These are phyloP conservation scores for Puffinus mauretanicus DNA, from an alignment of 2,113 vertebrate genomes.

Conservation along the genomic window DNA sequence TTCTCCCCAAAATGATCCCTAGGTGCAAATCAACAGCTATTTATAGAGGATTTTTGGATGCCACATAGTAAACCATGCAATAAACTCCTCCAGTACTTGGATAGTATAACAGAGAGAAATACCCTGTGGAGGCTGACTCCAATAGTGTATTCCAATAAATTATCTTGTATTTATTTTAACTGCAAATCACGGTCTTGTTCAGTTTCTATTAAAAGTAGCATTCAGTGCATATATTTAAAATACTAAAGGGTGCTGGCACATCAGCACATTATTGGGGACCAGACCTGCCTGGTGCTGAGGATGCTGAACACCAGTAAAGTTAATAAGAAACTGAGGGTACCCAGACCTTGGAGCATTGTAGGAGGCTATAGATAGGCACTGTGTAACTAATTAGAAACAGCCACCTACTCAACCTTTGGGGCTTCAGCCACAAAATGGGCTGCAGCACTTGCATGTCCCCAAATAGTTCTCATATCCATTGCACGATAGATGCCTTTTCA, in stretches of 20 bases:
- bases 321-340: neutral
- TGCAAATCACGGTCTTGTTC: neutral
- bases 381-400: neutral
- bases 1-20: neutral
- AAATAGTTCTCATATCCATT: neutral
- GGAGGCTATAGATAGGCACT: neutral
- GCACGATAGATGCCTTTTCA: neutral
- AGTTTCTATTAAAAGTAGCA: neutral
- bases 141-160: neutral
- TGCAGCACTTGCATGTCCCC: neutral
- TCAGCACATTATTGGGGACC: neutral
- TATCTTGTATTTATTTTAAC: neutral
- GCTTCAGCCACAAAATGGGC: neutral
- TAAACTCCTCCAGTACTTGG: neutral
- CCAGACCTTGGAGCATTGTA: neutral
- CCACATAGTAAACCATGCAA: neutral
- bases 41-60: neutral
- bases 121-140: neutral
- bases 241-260: neutral
- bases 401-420: neutral
- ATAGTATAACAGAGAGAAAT: neutral
- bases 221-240: neutral
- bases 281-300: neutral
- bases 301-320: neutral
- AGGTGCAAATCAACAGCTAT: neutral